These are phyloP conservation scores for Daktulosphaira vitifoliae DNA, from an alignment of 1,140 invertebrate species.

Conservation along the genomic window DNA sequence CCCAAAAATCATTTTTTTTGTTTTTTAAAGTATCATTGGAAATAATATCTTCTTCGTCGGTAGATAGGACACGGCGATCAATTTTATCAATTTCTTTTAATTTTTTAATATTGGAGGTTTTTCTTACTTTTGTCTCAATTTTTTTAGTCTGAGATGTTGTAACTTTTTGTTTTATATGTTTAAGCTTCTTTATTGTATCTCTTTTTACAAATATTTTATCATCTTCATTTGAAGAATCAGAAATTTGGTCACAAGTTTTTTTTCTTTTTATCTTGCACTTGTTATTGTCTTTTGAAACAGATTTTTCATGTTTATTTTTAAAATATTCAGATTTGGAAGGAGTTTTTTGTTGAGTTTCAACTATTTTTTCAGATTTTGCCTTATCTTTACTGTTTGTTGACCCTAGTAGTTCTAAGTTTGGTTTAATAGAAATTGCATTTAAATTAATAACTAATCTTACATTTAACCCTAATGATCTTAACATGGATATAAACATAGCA, in stretches of 20 bases:
- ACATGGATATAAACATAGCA: slow-evolving; percentile 63
- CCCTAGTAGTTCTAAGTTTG: slow-evolving; percentile 50
- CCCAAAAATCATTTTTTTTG: slow-evolving; percentile 62
- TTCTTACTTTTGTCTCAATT: slow-evolving; percentile 5
- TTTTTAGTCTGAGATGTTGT: neutral
- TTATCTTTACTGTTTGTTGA: slow-evolving; percentile 47
- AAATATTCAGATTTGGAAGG: slow-evolving; percentile 21
- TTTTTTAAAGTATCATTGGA: slow-evolving; percentile 39
- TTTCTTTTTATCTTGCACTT: too few relatives aligned
- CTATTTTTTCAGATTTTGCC: slow-evolving; percentile 33
- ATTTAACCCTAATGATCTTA: slow-evolving; percentile 69
- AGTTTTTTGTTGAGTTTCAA: slow-evolving; percentile 23
- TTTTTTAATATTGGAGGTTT: slow-evolving; percentile 20
- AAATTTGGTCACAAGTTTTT: neutral
- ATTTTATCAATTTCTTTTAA: slow-evolving; percentile 39
- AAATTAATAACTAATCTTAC: slow-evolving; percentile 64
- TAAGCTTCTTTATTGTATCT: neutral
- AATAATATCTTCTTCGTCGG: slow-evolving; percentile 46
- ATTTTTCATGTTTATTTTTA: neutral
- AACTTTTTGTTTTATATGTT: slow-evolving; percentile 1
- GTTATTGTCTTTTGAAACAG: neutral
- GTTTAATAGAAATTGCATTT: slow-evolving; percentile 55
- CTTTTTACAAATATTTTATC: slow-evolving; percentile 1
- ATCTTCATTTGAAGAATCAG: neutral
- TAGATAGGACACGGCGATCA: slow-evolving; percentile 49